These are phyloP conservation scores for Andricus grossulariae DNA, from an alignment of 1,140 invertebrate genomes.

Conservation along the genomic window DNA sequence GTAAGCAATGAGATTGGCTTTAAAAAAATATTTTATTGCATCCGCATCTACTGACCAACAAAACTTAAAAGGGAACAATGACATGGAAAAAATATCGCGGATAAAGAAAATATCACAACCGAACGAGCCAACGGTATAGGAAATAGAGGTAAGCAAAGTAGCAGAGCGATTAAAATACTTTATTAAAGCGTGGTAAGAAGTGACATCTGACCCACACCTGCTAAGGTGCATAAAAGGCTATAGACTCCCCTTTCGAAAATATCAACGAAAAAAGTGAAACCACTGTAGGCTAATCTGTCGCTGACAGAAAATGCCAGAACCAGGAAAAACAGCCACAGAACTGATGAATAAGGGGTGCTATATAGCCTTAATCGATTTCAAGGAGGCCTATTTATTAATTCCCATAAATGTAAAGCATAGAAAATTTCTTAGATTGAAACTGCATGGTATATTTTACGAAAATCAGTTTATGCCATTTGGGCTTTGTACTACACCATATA, in stretches of 20 bases:
- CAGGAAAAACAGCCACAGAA: conserved; percentile 16
- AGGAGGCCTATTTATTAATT: not conserved
- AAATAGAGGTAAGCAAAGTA: conserved; percentile 31
- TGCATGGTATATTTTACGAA: not conserved
- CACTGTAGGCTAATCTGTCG: not conserved
- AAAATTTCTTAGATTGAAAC: conserved; percentile 30
- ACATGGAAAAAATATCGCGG: too few species aligned
- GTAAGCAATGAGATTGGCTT: too few species aligned
- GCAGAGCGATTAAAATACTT: conserved; percentile 13
- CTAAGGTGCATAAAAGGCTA: conserved; percentile 24
- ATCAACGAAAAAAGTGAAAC: not conserved
- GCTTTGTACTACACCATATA: not conserved
- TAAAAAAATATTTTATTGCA: too few species aligned
- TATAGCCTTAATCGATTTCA: conserved; percentile 5
- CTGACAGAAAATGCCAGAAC: not conserved
- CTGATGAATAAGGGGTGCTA: conserved; percentile 5
- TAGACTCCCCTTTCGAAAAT: conserved; percentile 21
- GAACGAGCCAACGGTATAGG: not conserved
- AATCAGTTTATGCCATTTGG: conserved; percentile 14
- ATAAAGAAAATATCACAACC: too few species aligned
- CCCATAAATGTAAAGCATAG: not conserved
- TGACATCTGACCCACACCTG: conserved; percentile 5
- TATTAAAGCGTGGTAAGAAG: conserved; percentile 22
- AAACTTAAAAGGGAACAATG: too few species aligned
- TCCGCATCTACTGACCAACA: too few species aligned